phyloP scores from a whole-genome alignment of 2,113 vertebrate species.

The Caretta caretta region DNA sequence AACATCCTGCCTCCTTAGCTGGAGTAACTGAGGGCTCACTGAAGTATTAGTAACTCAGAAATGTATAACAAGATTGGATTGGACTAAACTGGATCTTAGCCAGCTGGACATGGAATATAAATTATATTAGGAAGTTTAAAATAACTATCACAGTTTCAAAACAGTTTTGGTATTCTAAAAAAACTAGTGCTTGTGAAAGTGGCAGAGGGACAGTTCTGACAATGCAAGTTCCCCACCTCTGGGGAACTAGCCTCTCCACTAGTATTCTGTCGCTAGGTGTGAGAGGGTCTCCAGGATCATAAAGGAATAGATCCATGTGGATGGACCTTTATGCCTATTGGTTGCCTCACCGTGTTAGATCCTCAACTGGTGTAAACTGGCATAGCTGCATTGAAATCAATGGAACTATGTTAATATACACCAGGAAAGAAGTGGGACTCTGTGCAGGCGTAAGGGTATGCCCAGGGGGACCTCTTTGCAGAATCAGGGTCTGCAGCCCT shows the following conservation, averaged over 20 bases:
- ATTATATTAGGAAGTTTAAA: conserved; percentile 48
- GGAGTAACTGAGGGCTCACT: conserved; percentile 8
- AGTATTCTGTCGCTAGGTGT: neutral
- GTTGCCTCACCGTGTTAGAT: neutral
- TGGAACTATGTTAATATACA: neutral
- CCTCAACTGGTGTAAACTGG: accelerated
- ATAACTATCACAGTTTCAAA: conserved; percentile 49
- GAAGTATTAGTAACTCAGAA: conserved; percentile 49
- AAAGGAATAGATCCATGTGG: neutral
- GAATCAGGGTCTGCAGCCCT: neutral
- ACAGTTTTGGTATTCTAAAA: conserved; percentile 52
- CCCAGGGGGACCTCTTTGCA: neutral
- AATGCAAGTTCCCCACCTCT: conserved; percentile 17
- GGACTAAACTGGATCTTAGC: conserved; percentile 2
- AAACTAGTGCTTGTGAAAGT: conserved; percentile 43
- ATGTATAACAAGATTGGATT: neutral
- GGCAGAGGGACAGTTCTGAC: conserved; percentile 39
- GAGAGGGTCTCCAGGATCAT: accelerated
- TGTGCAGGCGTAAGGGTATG: neutral
- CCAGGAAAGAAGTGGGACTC: accelerated
- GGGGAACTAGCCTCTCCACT: neutral
- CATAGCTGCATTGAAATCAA: neutral
- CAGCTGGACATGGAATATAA: conserved; percentile 52
- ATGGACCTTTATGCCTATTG: neutral
- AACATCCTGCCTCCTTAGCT: conserved; percentile 50